These are phyloP conservation scores for Aix galericulata DNA, from an alignment of 2,113 vertebrate species.

Conservation along the genomic window DNA sequence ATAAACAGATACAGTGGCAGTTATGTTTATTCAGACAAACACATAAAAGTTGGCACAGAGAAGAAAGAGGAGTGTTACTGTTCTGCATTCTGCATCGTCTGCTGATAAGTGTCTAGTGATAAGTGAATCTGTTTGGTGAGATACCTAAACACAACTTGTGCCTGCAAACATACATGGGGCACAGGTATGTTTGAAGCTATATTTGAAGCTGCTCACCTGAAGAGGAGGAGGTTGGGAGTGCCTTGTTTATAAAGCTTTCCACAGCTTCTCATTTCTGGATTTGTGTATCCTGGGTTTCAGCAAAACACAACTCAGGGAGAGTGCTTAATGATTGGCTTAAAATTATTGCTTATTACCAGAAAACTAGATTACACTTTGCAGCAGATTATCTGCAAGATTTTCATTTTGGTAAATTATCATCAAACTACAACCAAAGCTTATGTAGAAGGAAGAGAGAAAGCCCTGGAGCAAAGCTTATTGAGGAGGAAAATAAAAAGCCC, in stretches of 20 bases:
- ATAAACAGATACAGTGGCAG: not conserved
- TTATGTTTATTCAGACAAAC: not conserved
- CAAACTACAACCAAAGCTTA: not conserved
- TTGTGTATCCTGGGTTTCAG: not conserved
- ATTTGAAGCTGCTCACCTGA: not conserved
- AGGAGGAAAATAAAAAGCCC: not conserved
- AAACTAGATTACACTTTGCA: not conserved
- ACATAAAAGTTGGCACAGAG: not conserved
- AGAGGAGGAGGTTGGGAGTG: not conserved
- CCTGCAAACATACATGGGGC: not conserved
- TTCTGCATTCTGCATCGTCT: not conserved
- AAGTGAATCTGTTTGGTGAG: not conserved
- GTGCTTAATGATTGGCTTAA: not conserved
- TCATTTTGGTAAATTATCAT: not conserved
- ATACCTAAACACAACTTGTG: not conserved
- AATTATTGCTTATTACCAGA: not conserved
- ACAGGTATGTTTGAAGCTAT: not conserved
- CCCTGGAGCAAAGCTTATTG: not conserved
- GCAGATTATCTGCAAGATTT: not conserved
- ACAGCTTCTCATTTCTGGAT: not conserved
- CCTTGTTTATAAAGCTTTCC: not conserved
- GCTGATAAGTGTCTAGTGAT: not conserved
- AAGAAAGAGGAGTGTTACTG: not conserved
- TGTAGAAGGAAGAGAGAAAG: constrained; percentile 2
- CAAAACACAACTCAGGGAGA: not conserved